These are phyloP conservation scores for Conopomorpha cramerella DNA, from an alignment of 1,140 invertebrate genomes.

Conservation along the genomic window DNA sequence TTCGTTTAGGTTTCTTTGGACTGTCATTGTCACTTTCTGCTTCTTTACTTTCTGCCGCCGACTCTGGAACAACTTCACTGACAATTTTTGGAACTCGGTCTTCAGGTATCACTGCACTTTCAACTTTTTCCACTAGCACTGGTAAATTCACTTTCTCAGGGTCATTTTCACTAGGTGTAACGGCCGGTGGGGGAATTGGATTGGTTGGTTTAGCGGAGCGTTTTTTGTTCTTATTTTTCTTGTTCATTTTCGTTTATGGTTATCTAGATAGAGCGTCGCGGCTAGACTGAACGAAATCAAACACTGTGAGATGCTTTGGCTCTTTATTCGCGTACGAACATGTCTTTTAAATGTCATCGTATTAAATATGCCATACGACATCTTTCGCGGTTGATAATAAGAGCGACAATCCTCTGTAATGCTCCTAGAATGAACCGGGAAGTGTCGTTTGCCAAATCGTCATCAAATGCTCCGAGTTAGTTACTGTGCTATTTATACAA, in stretches of 20 bases:
- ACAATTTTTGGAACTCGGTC: constrained; percentile 17
- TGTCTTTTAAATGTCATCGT: too few relatives aligned
- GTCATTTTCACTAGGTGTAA: constrained; percentile 8
- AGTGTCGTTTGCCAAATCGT: constrained; percentile 43
- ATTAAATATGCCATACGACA: too few relatives aligned
- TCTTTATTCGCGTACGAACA: too few relatives aligned
- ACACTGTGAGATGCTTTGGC: too few relatives aligned
- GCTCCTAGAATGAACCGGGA: constrained; percentile 28
- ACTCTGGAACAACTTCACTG: constrained; percentile 10
- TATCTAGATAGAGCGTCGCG: too few relatives aligned
- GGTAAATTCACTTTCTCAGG: too few relatives aligned
- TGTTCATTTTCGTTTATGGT: constrained; percentile 36
- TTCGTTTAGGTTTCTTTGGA: constrained; percentile 45
- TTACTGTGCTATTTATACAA: too few relatives aligned
- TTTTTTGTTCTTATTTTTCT: constrained; percentile 42
- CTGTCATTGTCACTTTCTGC: constrained; percentile 9
- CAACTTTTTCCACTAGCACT: constrained; percentile 8
- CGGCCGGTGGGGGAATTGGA: constrained; percentile 9
- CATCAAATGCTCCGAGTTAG: constrained; percentile 21
- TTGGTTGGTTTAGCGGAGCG: constrained; percentile 22
- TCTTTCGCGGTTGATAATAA: too few relatives aligned
- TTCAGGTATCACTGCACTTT: constrained; percentile 12
- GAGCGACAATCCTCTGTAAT: too few relatives aligned
- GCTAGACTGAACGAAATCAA: too few relatives aligned
- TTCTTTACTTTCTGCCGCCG: constrained; percentile 8